A percentile compares a stretch with the other conserved stretches of the same genome.
These are phyloP conservation scores for Conus canariensis DNA, from an alignment of 2,888 invertebrate genomes.

Conservation along the genomic window DNA sequence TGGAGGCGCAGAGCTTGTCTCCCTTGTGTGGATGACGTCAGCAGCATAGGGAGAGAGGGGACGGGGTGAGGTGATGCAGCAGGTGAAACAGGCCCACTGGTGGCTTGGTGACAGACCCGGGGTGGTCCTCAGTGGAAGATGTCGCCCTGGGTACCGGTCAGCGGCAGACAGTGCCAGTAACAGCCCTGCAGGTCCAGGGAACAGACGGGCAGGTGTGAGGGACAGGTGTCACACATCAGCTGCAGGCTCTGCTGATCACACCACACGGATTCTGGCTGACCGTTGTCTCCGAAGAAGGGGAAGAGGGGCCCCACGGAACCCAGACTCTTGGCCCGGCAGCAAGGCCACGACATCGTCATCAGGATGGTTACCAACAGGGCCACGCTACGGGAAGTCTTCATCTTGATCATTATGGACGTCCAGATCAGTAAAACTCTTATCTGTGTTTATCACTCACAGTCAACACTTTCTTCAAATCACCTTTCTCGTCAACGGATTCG, in stretches of 20 bases:
- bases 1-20: too few relatives aligned
- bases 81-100: too few relatives aligned
- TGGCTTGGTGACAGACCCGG: too few relatives aligned
- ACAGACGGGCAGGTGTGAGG: neutral
- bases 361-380: neutral
- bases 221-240: slow-evolving; percentile 13
- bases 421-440: too few relatives aligned
- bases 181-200: neutral
- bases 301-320: neutral
- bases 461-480: too few relatives aligned
- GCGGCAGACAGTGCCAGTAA: neutral
- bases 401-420: neutral
- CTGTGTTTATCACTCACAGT: too few relatives aligned
- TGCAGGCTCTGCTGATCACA: neutral
- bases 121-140: too few relatives aligned
- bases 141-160: too few relatives aligned
- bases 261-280: neutral
- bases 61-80: too few relatives aligned
- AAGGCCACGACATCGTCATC: neutral
- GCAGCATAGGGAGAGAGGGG: too few relatives aligned
- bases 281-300: neutral
- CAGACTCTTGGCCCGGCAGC: neutral
- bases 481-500: too few relatives aligned
- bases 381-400: neutral
- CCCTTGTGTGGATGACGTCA: too few relatives aligned